Conservation (phyloP, 2,888 invertebrate species). For the Lithophane semibrunnea region DNA sequence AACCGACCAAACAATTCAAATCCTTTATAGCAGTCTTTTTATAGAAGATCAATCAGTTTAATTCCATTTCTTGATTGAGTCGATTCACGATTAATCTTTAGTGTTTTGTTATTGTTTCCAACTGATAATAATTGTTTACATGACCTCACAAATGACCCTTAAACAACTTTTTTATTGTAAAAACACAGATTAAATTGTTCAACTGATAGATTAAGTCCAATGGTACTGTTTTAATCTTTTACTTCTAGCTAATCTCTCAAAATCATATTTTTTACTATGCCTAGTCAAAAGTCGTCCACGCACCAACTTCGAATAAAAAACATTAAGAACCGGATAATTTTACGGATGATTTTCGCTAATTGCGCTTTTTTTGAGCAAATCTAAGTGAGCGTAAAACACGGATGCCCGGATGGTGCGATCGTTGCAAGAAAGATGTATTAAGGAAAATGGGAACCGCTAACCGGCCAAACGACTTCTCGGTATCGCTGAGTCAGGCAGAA, state of each 20-base stretch:
- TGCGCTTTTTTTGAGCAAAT: constrained; percentile 41
- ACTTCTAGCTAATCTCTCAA: not conserved
- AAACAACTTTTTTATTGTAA: not conserved
- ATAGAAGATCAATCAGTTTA: constrained; percentile 42
- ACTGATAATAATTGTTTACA: constrained; percentile 34
- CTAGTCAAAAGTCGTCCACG: not conserved
- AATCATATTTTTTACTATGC: not conserved
- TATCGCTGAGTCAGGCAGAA: constrained; percentile 73
- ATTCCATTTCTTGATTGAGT: constrained; percentile 26
- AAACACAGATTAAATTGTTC: not conserved
- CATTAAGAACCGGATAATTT: constrained; percentile 14
- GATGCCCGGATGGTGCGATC: constrained; percentile 41
- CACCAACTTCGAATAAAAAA: constrained; percentile 13
- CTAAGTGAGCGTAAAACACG: constrained; percentile 56
- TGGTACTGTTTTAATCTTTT: not conserved
- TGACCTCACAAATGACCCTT: constrained; percentile 1
- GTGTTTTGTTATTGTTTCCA: constrained; percentile 34
- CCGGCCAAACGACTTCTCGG: constrained; percentile 67
- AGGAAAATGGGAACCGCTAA: constrained; percentile 69
- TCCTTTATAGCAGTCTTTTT: constrained; percentile 33
- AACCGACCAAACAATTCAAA: constrained; percentile 20
- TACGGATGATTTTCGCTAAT: constrained; percentile 40
- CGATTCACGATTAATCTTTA: constrained; percentile 19
- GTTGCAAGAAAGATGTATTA: constrained; percentile 58
- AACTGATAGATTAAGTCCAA: not conserved